phyloP scores from a whole-genome alignment of 2,113 vertebrate genomes.

The Campylomormyrus tamandua region DNA sequence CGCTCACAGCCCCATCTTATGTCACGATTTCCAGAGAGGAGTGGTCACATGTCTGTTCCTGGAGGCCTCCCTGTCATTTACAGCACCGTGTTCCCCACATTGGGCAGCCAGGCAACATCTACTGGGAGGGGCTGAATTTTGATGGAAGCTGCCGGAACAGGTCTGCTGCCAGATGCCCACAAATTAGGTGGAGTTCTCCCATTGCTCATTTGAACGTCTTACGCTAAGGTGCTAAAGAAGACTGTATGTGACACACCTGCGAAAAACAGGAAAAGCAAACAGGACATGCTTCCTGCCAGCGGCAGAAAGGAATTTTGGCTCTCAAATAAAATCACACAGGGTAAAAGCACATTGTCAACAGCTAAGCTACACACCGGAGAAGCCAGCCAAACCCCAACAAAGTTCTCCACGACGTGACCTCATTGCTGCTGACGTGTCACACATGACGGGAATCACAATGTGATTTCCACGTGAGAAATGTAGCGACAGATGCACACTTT shows the following conservation, averaged over 20 bases:
- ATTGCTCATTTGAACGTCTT: neutral
- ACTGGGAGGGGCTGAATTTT: neutral
- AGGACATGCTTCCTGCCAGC: neutral
- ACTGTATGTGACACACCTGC: neutral
- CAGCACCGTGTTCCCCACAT: neutral
- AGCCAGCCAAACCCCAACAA: slow-evolving; percentile 53
- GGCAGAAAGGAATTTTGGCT: slow-evolving; percentile 43
- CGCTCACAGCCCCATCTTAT: neutral
- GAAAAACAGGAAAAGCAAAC: neutral
- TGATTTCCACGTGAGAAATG: slow-evolving; percentile 19
- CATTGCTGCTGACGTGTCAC: neutral
- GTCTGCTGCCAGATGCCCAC: neutral
- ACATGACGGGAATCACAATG: neutral
- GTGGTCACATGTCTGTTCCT: neutral
- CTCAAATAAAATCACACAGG: slow-evolving; percentile 48
- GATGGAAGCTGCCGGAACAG: neutral
- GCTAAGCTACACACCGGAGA: slow-evolving; percentile 31
- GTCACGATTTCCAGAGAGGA: neutral
- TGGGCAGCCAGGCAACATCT: neutral
- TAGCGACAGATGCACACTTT: neutral
- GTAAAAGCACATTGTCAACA: slow-evolving; percentile 45
- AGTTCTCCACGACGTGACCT: slow-evolving; percentile 33
- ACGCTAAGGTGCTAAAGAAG: neutral
- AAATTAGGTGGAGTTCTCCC: neutral
- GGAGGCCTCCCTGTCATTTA: neutral